Evolutionary conservation across 2,888 invertebrate genomes (phyloP), one percentile per base, ranked within the genome.

Genomic region (Cryptus viduatorius): DNA sequence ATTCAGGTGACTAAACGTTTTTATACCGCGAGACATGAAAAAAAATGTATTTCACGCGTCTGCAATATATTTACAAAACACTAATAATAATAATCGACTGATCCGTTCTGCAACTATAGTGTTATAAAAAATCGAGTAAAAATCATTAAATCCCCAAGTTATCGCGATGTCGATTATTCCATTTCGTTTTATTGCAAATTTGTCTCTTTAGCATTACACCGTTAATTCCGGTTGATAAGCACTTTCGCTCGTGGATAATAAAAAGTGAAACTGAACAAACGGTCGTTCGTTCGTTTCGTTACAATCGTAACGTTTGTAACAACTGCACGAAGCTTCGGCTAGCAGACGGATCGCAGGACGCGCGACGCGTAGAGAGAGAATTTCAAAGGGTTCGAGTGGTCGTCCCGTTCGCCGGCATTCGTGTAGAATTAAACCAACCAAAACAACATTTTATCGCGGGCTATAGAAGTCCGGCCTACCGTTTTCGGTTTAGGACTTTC

Each of bases 401-500:
- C 64, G 73, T 65, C 50, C 31, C 67, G 61, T 67, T 44, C 19
- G 48, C 1, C 31, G 29, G 14, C 61, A 61, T 61, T 59, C 72
- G 75, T 75, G 77, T 61, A 80, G 77, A 85, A 83, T 85, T 77
- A 87, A 84, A 84, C 79, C 76, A 81, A 79, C 79, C 46, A 82
- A 37, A 82, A 67, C 61, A 77, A 59, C 69, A 67, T 87, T 90
- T 90, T 87, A 87, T 88, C 87, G 84, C 83, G 44, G 37, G 79
- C 69, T 79, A 78, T 37, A 79, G 65, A 61, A 77, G 79, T 73
- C 24, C 31, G 12, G 65, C 77, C 79, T 69, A 69, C 50, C 85
- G 87, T 90, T 90, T 86, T 89, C 85, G 88, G 89, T 89, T 90
- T 85, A 83, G 87, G 86, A 87, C 86, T 90, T 90, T 89, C 88